Base-by-base conservation (phyloP, 2,113 vertebrate genomes). In the Theropithecus gelada region DNA sequence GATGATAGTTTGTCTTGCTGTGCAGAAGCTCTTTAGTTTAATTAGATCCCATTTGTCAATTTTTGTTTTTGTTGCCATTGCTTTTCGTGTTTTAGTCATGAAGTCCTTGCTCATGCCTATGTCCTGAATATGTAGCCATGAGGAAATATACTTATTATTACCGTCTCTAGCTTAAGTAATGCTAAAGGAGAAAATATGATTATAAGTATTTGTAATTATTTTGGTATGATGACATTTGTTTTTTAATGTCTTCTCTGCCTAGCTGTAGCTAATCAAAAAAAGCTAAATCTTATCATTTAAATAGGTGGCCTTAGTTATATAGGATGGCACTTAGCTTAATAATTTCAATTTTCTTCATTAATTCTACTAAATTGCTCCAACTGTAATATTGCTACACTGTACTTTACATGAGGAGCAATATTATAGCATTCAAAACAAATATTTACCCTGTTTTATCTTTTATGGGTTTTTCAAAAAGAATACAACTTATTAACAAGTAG, bases 271-370 rank as follows among this genome's bases (percentile, higher is more conserved):
- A 45, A 87, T 68, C 22, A 93, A 93, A 89, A 92, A 90, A 40
- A 25, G 8, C 85, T 91, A 70, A 91, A 91, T 80, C 2, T 91
- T 9, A 4, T 85, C 23, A 92, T 95, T 90, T 93, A 94, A 89
- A 57, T 93, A 72, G 6, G 43, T 81, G 96, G 13, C 35, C 64
- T 70, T 72, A 76, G 16, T 76, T 80, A 95, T 25, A n/a, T 27
- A 68, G 25, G 27, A 20, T 48, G 40, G 13, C 6, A 73, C 64
- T 95, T 97, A 92, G 40, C 11, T 92, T 85, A 92, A 84, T 90
- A 32, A 78, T 92, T 96, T 94, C 72, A 70, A 48, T 92, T 88
- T 94, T 91, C 11, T 83, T 82, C 55, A 32, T 68, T 87, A 9
- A 52, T 38, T 66, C 55, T 40, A 91, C n/a, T 88, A 95, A 86